These are phyloP conservation scores for Zaprionus lachaisei DNA, from an alignment of 1,140 invertebrate species.

Conservation along the genomic window DNA sequence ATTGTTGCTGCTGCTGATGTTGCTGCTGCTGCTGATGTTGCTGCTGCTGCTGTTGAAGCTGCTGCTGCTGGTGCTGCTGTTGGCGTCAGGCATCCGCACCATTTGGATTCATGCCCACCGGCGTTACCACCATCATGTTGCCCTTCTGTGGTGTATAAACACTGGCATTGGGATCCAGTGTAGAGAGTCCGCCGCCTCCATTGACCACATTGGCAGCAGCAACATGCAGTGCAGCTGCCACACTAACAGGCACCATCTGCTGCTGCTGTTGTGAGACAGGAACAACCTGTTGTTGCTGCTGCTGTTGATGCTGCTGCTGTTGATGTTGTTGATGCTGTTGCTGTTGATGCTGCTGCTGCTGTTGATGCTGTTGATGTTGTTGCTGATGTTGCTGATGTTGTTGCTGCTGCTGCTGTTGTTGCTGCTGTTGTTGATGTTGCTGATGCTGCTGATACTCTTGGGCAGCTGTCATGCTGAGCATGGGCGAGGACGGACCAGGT, in stretches of 20 bases:
- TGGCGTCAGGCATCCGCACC: constrained; percentile 82
- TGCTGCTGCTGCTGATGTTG: constrained; percentile 66
- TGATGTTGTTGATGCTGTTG: constrained; percentile 48
- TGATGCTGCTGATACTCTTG: constrained; percentile 77
- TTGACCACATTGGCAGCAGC: constrained; percentile 61
- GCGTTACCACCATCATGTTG: constrained; percentile 74
- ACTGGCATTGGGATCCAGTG: constrained; percentile 95
- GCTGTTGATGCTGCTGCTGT: constrained; percentile 54
- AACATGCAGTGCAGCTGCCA: constrained; percentile 67
- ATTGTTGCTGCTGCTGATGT: constrained; percentile 49
- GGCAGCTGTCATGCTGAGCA: constrained; percentile 72
- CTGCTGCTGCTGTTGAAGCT: constrained; percentile 47
- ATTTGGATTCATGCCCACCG: constrained; percentile 71
- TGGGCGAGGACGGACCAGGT: constrained; percentile 75
- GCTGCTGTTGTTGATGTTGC: constrained; percentile 63
- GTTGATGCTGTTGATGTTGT: constrained; percentile 47
- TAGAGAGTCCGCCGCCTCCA: constrained; percentile 85
- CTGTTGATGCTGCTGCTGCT: constrained; percentile 52
- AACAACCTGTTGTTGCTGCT: constrained; percentile 51
- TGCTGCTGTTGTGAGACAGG: constrained; percentile 67
- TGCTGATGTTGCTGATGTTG: constrained; percentile 58
- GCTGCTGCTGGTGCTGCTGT: constrained; percentile 56
- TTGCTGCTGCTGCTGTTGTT: constrained; percentile 64
- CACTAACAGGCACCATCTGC: constrained; percentile 74
- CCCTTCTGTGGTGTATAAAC: constrained; percentile 93